Base-by-base conservation (phyloP, 2,797 vertebrate genomes). In the Xenops minutus region DNA sequence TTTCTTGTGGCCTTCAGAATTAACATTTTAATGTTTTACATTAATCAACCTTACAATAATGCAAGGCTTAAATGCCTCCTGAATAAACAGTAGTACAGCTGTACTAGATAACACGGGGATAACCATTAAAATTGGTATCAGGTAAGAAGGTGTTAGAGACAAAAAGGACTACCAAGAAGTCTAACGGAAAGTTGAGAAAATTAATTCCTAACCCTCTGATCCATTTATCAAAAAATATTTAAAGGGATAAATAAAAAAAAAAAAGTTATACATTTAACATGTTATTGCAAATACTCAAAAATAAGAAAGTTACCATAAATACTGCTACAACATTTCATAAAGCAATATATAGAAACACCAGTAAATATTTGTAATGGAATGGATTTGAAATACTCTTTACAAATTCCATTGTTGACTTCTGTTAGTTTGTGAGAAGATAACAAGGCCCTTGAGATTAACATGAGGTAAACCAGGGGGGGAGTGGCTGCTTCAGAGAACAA, bases 341-440 rank as follows among this genome's bases (percentile, higher is more conserved):
- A 89, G 14, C 9, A 64, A 3, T 55, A 68, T 76, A 46, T 84
- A 89, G 29, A 82, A 86, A 72, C 10, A 76, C 23, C 36, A 68
- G 34, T 61, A 94, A 93, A 88, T 82, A 89, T 88, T 95, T 95
- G 18, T 63, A 89, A 64, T 69, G 18, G 52, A 85, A 64, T 67
- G 14, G 6, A 62, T 76, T 64, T 64, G 4, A 64, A 94, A 76
- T 68, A 13, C 8, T 78, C 16, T 86, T 94, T 82, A 54, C 20
- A 79, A 93, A 95, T 91, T 88, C 59, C 41, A 61, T 62, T 71
- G 36, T 58, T 94, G 37, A 48, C 46, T 46, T 96, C 73, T 88
- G 30, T 81, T 94, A 91, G 56, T 32, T 69, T 92, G 66, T 81
- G n/a, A 73, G 82, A 94, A 78, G 46, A 73, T 95, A 96, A 95